Percentiles rank a stretch among this genome's conserved stretches.
Evolutionary conservation across 30 jellyfish, hydroid and myxozoan genomes (phyloP).

Genomic region (Hydractinia echinata): DNA sequence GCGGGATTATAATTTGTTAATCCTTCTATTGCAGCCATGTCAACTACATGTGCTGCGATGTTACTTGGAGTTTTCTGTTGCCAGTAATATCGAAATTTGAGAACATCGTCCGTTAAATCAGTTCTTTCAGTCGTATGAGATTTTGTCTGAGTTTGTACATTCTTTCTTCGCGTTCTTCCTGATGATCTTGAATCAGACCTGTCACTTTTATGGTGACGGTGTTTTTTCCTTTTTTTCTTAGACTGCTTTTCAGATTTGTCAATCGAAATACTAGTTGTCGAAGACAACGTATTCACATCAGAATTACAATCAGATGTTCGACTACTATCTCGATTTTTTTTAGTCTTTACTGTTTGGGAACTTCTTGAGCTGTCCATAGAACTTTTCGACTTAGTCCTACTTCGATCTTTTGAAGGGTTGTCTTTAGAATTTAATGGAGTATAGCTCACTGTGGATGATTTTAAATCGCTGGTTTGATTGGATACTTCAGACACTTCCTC

Average conservation of each 20-base stretch:
- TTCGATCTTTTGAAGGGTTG: not conserved
- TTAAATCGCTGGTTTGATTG: not conserved
- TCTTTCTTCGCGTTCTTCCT: not conserved
- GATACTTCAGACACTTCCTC: constrained; percentile 7
- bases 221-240: not conserved
- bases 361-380: not conserved
- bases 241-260: not conserved
- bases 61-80: constrained; percentile 41
- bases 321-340: not conserved
- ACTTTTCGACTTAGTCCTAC: not conserved
- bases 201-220: not conserved
- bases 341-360: not conserved
- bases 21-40: constrained; percentile 56
- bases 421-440: not conserved
- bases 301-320: not conserved
- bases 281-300: not conserved
- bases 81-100: constrained; percentile 19
- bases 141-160: constrained; percentile 17
- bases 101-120: constrained; percentile 25
- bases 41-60: constrained; percentile 61
- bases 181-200: not conserved
- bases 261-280: not conserved
- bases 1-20: constrained; percentile 73
- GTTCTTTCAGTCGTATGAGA: not conserved
- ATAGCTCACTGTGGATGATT: not conserved